Conservation (phyloP, 1,140 invertebrate genomes). For the Thaumatotibia leucotreta region DNA sequence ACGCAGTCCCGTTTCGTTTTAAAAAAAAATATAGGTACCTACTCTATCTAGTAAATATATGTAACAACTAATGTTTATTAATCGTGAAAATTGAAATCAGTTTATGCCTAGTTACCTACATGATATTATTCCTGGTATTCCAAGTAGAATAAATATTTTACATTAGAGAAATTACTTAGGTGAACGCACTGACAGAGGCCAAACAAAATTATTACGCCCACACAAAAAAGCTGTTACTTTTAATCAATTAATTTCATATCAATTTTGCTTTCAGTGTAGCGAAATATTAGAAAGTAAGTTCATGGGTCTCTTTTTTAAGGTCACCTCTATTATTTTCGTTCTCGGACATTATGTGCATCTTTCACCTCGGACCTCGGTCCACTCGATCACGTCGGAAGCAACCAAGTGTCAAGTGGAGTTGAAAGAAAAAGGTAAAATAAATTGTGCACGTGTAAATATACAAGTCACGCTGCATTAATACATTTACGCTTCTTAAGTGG, state of each 20-base stretch:
- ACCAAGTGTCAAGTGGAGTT: constrained; percentile 6
- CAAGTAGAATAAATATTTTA: no score
- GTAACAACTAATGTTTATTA: no score
- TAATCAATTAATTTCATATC: constrained; percentile 6
- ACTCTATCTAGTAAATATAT: no score
- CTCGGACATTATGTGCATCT: not conserved
- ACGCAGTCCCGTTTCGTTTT: no score
- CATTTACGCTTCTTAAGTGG: not conserved
- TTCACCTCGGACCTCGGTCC: constrained; percentile 2
- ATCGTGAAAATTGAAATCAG: no score
- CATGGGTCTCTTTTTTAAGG: not conserved
- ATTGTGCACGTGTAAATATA: not conserved
- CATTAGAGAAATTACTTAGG: no score
- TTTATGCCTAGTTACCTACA: no score
- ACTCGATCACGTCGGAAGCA: constrained; percentile 7
- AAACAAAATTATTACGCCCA: not conserved
- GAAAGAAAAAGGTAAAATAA: no score
- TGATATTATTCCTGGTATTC: no score
- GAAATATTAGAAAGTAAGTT: constrained; percentile 9
- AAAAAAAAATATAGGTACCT: no score
- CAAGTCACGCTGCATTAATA: not conserved
- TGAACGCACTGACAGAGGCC: not conserved
- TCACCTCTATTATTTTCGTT: not conserved
- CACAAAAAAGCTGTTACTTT: not conserved
- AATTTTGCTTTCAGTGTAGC: not conserved